These are phyloP conservation scores for Suncus etruscus DNA, from an alignment of 2,113 vertebrate species.

Conservation along the genomic window DNA sequence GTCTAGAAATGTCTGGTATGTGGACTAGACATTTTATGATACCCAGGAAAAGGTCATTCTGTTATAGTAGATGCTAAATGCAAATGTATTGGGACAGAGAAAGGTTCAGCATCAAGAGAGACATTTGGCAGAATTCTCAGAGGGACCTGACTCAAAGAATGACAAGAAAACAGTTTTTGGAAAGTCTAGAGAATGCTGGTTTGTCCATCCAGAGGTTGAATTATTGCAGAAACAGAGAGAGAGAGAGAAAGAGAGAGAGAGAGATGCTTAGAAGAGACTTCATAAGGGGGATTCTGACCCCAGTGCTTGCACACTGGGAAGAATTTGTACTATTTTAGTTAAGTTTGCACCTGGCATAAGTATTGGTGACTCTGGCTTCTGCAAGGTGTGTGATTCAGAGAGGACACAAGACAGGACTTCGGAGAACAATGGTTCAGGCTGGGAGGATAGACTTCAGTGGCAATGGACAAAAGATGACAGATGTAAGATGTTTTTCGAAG, in stretches of 20 bases:
- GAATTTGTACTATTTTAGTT: neutral
- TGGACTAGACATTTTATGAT: slow-evolving; percentile 14
- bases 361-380: neutral
- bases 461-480: neutral
- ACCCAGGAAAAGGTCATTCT: slow-evolving; percentile 31
- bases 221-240: neutral
- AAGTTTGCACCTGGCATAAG: neutral
- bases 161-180: neutral
- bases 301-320: neutral
- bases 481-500: neutral
- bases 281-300: neutral
- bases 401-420: neutral
- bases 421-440: neutral
- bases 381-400: neutral
- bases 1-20: neutral
- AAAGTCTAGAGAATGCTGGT: neutral
- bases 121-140: neutral
- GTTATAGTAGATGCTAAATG: slow-evolving; percentile 18
- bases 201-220: neutral
- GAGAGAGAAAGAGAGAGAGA: too few relatives aligned
- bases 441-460: neutral
- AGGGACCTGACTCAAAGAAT: neutral
- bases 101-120: neutral
- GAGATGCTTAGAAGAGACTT: neutral
- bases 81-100: slow-evolving; percentile 23